Evolutionary conservation across 2,888 invertebrate genomes (phyloP).

Genomic region (Rotaria macrura): DNA sequence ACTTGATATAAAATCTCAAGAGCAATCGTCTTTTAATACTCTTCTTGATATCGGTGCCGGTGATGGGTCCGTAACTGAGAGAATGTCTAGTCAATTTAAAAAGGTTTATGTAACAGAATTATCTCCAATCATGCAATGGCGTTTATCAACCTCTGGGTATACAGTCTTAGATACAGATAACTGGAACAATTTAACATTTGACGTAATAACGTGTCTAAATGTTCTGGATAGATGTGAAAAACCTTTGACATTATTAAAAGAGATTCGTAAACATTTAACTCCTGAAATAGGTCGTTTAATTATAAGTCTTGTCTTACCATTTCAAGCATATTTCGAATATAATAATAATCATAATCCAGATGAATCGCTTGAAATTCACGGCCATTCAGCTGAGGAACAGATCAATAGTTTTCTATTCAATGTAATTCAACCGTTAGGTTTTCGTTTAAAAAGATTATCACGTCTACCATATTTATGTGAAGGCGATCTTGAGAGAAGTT

Average conservation of each 20-base stretch:
- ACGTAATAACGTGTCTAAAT: slow-evolving; percentile 78
- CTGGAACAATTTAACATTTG: slow-evolving; percentile 53
- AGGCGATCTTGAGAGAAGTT: slow-evolving; percentile 69
- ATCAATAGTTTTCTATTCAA: slow-evolving; percentile 60
- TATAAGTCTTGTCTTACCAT: slow-evolving; percentile 83
- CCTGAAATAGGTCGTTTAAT: slow-evolving; percentile 63
- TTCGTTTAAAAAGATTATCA: slow-evolving; percentile 70
- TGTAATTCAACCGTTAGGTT: slow-evolving; percentile 61
- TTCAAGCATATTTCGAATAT: slow-evolving; percentile 80
- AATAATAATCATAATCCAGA: slow-evolving; percentile 20
- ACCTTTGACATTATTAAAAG: slow-evolving; percentile 66
- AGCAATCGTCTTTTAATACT: slow-evolving; percentile 28
- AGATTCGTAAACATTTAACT: slow-evolving; percentile 63
- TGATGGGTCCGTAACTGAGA: slow-evolving; percentile 79
- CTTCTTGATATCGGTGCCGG: slow-evolving; percentile 77
- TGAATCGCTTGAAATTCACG: neutral
- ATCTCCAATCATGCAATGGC: slow-evolving; percentile 73
- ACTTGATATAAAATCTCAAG: neutral
- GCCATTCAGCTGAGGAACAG: slow-evolving; percentile 56
- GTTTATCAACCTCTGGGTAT: slow-evolving; percentile 54
- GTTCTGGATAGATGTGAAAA: slow-evolving; percentile 80
- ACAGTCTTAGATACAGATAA: slow-evolving; percentile 62
- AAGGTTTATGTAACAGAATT: slow-evolving; percentile 78
- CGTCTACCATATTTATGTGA: slow-evolving; percentile 89
- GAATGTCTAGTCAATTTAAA: slow-evolving; percentile 64